A percentile compares a stretch with the other conserved stretches of the same genome.
Conservation (phyloP, 2,888 invertebrate species). For the Agrotis segetum region DNA sequence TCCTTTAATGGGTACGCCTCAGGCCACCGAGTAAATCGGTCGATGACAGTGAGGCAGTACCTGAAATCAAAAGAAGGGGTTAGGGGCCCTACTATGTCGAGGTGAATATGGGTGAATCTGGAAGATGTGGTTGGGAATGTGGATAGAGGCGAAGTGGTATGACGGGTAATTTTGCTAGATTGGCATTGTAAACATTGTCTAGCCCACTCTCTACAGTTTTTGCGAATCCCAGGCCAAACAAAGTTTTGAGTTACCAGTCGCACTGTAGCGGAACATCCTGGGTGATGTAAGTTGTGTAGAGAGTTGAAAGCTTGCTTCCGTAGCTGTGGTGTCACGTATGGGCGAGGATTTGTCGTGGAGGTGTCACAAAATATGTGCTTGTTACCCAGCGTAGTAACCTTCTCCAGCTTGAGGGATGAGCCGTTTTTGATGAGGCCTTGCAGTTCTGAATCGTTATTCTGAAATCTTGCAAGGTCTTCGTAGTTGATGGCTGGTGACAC, state of each 20-base stretch:
- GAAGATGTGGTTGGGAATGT: not conserved
- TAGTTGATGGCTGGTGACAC: conserved; percentile 1
- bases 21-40: not conserved
- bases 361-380: not conserved
- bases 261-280: conserved; percentile 2
- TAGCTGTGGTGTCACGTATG: not conserved
- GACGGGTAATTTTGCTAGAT: not conserved
- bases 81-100: not conserved
- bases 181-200: not conserved
- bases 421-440: not conserved
- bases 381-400: not conserved
- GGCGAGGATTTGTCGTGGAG: not conserved
- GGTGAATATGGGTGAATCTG: not conserved
- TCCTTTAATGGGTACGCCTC: not conserved
- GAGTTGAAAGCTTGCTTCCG: not conserved
- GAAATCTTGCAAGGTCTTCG: conserved; percentile 4
- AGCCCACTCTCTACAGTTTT: not conserved
- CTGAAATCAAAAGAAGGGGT: not conserved
- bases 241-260: not conserved
- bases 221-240: not conserved
- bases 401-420: conserved; percentile 3
- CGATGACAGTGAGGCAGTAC: not conserved
- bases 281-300: not conserved
- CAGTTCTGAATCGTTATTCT: conserved; percentile 4
- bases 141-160: not conserved